phyloP scores from a whole-genome alignment of 2,113 vertebrate genomes.

The Genyomyrus donnyi region DNA sequence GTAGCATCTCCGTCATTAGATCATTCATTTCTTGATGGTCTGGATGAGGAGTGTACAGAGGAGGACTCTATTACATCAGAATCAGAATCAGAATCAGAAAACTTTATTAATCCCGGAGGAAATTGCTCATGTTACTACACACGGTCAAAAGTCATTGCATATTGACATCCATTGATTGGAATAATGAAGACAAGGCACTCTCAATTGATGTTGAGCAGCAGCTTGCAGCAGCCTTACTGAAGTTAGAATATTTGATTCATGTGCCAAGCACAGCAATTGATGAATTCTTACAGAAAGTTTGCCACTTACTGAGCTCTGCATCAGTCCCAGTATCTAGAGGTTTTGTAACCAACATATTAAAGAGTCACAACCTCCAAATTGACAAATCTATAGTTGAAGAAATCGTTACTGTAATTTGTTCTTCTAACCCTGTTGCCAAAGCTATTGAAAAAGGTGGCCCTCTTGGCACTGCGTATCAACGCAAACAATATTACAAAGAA shows the following conservation, averaged over 20 bases:
- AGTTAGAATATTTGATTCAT: slow-evolving; percentile 1
- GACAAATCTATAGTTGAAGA: not conserved
- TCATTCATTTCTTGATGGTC: not conserved
- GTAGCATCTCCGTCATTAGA: not conserved
- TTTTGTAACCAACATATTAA: not conserved
- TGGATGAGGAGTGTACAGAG: not conserved
- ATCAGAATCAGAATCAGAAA: no score
- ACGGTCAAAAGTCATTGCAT: no score
- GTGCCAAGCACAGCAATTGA: slow-evolving; percentile 27
- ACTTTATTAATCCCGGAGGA: no score
- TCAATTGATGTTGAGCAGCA: slow-evolving; percentile 3
- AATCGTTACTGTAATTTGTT: not conserved
- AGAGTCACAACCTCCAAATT: not conserved
- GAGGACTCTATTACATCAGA: not conserved
- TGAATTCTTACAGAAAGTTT: slow-evolving; percentile 22
- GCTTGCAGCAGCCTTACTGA: slow-evolving; percentile 19
- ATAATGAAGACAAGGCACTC: not conserved
- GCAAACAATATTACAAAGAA: slow-evolving; percentile 25
- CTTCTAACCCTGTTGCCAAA: slow-evolving; percentile 4
- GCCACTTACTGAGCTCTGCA: slow-evolving; percentile 17
- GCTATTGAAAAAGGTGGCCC: slow-evolving; percentile 17
- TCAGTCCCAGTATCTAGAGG: not conserved
- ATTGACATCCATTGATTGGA: not conserved
- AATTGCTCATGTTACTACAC: no score
- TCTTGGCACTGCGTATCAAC: slow-evolving; percentile 16